Conservation (phyloP, 2,888 invertebrate genomes). For the Drosophila imparisetae region DNA sequence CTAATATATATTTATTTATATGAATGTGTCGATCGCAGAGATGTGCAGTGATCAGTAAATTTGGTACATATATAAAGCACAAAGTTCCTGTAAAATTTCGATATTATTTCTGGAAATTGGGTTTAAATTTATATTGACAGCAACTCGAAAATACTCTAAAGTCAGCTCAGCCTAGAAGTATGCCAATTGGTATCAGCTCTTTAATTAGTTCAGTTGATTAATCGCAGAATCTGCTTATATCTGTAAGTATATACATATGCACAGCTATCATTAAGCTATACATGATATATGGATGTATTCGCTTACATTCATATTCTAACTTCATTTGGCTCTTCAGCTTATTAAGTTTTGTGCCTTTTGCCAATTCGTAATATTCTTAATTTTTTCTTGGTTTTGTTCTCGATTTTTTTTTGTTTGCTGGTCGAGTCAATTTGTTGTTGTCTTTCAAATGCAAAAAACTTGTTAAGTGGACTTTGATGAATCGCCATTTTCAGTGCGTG, state of each 20-base stretch:
- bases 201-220: slow-evolving; percentile 19
- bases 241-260: neutral
- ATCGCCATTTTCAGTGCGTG: slow-evolving; percentile 72
- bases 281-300: neutral
- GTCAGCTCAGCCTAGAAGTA: slow-evolving; percentile 38
- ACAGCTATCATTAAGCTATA: neutral
- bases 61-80: neutral
- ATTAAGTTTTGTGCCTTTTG: slow-evolving; percentile 23
- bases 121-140: neutral
- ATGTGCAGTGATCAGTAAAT: neutral
- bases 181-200: slow-evolving; percentile 32
- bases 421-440: slow-evolving; percentile 49
- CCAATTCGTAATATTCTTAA: slow-evolving; percentile 22
- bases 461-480: slow-evolving; percentile 81
- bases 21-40: neutral
- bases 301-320: neutral
- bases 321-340: slow-evolving; percentile 15
- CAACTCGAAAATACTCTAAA: neutral
- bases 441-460: slow-evolving; percentile 75
- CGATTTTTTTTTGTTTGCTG: neutral
- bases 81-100: neutral
- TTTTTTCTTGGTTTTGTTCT: neutral
- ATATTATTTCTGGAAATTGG: neutral
- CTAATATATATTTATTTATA: neutral
- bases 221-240: slow-evolving; percentile 10